Evolutionary conservation across 2,113 vertebrate species (phyloP).

Genomic region (Calonectris borealis): DNA sequence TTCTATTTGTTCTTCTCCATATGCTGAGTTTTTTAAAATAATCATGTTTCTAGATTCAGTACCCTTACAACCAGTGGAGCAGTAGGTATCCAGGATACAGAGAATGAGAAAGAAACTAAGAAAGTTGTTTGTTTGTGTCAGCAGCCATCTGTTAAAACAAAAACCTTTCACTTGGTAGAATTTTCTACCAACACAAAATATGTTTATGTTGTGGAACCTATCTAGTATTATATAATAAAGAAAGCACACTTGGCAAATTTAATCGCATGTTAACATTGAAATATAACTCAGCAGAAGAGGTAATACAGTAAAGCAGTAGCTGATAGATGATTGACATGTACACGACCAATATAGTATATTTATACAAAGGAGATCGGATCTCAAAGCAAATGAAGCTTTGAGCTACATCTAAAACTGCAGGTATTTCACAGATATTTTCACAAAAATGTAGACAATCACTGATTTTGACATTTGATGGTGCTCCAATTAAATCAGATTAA

Average conservation of each 20-base stretch:
- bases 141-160: constrained; percentile 64
- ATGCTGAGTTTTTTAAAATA: constrained; percentile 55
- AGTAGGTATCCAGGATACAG: constrained; percentile 66
- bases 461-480: background rate
- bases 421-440: background rate
- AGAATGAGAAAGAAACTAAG: constrained; percentile 29
- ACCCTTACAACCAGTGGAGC: constrained; percentile 16
- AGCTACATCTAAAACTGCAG: background rate
- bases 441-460: background rate
- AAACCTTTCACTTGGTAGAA: constrained; percentile 16
- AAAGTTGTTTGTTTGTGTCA: constrained; percentile 60
- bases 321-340: background rate
- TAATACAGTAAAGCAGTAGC: background rate
- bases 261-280: background rate
- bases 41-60: constrained; percentile 50
- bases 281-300: background rate
- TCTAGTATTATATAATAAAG: background rate
- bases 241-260: background rate
- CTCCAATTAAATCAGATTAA: background rate
- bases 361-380: background rate
- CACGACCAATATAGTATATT: background rate
- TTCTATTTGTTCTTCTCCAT: constrained; percentile 63
- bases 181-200: background rate
- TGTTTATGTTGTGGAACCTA: background rate
- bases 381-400: background rate